Evolutionary conservation across 2,888 invertebrate genomes (phyloP), one percentile per base, ranked within the genome.

Genomic region (Phyto melanocephala): DNA sequence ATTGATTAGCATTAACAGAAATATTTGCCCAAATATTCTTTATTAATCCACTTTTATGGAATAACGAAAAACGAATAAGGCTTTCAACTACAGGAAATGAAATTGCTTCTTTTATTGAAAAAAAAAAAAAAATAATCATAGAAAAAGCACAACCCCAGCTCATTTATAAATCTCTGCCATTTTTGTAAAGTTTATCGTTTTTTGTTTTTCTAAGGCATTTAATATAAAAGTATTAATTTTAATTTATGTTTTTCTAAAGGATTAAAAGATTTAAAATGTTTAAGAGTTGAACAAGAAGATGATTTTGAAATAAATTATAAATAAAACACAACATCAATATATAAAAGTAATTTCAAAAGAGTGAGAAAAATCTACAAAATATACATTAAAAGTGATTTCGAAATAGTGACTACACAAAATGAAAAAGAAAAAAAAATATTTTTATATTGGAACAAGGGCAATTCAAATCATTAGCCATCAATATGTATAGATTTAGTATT

Each of bases 321-420:
- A 33, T 24, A 7, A 65, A 76, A 78, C 28, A 76, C 62, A 62
- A 78, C 77, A 78, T 56, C 77, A 70, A 78, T 70, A 70, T 78
- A 20, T 50, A 33, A 63, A 22, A 60, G 40, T 24, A n/a, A 22
- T 58, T 28, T 47, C 47, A 63, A 50, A 65, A 50, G 56, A 56
- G 58, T 58, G 65, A 72, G n/a, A 72, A 11, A 67, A 58, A 42
- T 56, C 65, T 72, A 65, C 58, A 79, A 79, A 67, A 67, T 71
- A 79, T 72, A 72, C 58, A 72, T 42, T 52, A n/a, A 62, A 72
- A 72, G 65, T 60, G 65, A 79, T 50, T 35, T 54, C n/a, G 20
- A 47, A 40, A 47, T 33, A 17, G 15, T 52, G 54, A 33, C 54
- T 74, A 74, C 22, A 42, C 35, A 50, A 60, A 60, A 37, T 47